phyloP scores from a whole-genome alignment of 1,140 invertebrate species.

The Varroa destructor region DNA sequence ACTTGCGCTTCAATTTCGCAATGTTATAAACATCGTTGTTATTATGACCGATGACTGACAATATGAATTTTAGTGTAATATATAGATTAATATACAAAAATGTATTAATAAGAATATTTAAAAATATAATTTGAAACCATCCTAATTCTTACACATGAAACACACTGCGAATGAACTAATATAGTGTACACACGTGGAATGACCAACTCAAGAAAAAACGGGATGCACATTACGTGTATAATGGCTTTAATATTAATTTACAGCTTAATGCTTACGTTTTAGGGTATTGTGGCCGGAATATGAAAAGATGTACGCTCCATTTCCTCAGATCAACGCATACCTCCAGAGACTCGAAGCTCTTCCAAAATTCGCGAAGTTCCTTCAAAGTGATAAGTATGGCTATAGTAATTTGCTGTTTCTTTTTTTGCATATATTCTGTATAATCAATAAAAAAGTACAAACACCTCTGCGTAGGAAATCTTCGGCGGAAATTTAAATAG shows the following conservation, averaged over 20 bases:
- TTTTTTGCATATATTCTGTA: too few relatives aligned
- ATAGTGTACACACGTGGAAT: too few relatives aligned
- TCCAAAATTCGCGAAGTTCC: conserved; percentile 40
- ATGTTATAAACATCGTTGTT: neutral
- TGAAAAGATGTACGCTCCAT: conserved; percentile 31
- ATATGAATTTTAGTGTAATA: neutral
- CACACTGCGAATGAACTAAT: too few relatives aligned
- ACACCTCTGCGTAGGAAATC: too few relatives aligned
- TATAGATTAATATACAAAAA: too few relatives aligned
- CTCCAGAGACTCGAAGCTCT: conserved; percentile 40
- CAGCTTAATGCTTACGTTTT: neutral
- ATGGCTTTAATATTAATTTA: neutral
- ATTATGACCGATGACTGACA: neutral
- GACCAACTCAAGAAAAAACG: neutral
- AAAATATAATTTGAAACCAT: too few relatives aligned
- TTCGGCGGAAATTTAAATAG: too few relatives aligned
- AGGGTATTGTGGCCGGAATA: conserved; percentile 16
- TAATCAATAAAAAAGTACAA: too few relatives aligned
- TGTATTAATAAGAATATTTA: too few relatives aligned
- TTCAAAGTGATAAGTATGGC: conserved; percentile 38
- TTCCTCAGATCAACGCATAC: conserved; percentile 41
- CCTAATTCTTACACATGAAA: too few relatives aligned
- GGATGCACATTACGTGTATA: neutral
- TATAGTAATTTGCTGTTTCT: too few relatives aligned
- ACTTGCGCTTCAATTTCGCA: neutral